Conservation (phyloP, 2,797 vertebrate species). For the Carapus acus region DNA sequence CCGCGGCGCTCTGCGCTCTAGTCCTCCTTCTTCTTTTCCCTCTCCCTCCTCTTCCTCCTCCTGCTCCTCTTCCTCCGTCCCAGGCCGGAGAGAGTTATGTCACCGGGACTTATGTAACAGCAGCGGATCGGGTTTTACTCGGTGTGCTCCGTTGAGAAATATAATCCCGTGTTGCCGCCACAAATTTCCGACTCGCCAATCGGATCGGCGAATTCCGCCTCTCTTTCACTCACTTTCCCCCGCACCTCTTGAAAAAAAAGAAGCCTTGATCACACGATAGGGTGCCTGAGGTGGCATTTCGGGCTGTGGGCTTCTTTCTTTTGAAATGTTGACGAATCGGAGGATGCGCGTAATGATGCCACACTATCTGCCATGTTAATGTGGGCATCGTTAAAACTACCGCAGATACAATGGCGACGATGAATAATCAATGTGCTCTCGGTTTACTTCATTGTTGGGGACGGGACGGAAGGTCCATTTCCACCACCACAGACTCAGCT, state of each 20-base stretch:
- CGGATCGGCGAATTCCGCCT: slow-evolving; percentile 14
- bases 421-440: slow-evolving; percentile 53
- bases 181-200: slow-evolving; percentile 42
- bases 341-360: neutral
- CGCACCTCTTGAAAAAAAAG: no score
- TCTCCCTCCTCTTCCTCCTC: slow-evolving; percentile 9
- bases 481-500: slow-evolving; percentile 4
- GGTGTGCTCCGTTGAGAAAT: slow-evolving; percentile 56
- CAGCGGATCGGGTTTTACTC: slow-evolving; percentile 63
- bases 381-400: slow-evolving; percentile 15
- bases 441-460: slow-evolving; percentile 37
- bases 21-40: slow-evolving; percentile 1
- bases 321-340: neutral
- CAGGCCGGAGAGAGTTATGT: slow-evolving; percentile 65
- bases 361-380: slow-evolving; percentile 11
- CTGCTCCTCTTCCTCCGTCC: slow-evolving; percentile 33
- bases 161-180: slow-evolving; percentile 58
- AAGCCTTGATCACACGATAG: no score
- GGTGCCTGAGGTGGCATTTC: no score
- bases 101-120: slow-evolving; percentile 69
- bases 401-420: slow-evolving; percentile 41
- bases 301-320: neutral
- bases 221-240: neutral
- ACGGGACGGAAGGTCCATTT: slow-evolving; percentile 22
- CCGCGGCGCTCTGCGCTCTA: slow-evolving; percentile 31